A percentile compares a stretch with the other conserved stretches of the same genome.
phyloP scores from a whole-genome alignment of 1,140 invertebrate genomes.

The Anagrus nilaparvatae region DNA sequence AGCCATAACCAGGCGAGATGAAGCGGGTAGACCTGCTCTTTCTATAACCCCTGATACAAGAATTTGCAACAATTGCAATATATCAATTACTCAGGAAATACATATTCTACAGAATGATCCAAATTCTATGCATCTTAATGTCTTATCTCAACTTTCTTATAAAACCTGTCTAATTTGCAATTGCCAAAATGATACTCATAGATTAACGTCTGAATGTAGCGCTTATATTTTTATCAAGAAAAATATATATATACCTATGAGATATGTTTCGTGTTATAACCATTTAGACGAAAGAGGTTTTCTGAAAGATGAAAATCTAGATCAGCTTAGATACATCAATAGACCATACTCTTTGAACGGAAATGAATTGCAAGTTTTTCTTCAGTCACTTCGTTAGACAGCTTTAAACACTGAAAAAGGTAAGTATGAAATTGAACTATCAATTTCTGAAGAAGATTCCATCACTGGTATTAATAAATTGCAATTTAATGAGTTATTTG shows the following conservation, averaged over 20 bases:
- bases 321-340: slow-evolving; percentile 1
- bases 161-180: slow-evolving; percentile 13
- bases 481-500: slow-evolving; percentile 7
- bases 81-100: slow-evolving; percentile 7
- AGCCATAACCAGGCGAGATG: slow-evolving; percentile 1
- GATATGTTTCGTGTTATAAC: slow-evolving; percentile 6
- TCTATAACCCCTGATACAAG: neutral
- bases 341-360: slow-evolving; percentile 9
- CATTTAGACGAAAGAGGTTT: slow-evolving; percentile 9
- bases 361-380: slow-evolving; percentile 9
- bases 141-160: slow-evolving; percentile 7
- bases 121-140: slow-evolving; percentile 9
- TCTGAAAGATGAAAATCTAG: neutral
- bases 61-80: slow-evolving; percentile 12
- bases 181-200: neutral
- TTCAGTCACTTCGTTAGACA: slow-evolving; percentile 7
- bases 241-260: slow-evolving; percentile 8
- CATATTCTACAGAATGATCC: slow-evolving; percentile 2
- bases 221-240: slow-evolving; percentile 5
- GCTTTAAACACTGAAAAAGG: neutral
- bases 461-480: neutral
- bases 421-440: slow-evolving; percentile 7
- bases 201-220: slow-evolving; percentile 6
- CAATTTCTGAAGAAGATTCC: slow-evolving; percentile 7
- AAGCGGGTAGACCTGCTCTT: neutral